Percentiles rank a stretch among this genome's conserved stretches.
phyloP scores from a whole-genome alignment of 1,140 invertebrate genomes.

The Conopomorpha cramerella region DNA sequence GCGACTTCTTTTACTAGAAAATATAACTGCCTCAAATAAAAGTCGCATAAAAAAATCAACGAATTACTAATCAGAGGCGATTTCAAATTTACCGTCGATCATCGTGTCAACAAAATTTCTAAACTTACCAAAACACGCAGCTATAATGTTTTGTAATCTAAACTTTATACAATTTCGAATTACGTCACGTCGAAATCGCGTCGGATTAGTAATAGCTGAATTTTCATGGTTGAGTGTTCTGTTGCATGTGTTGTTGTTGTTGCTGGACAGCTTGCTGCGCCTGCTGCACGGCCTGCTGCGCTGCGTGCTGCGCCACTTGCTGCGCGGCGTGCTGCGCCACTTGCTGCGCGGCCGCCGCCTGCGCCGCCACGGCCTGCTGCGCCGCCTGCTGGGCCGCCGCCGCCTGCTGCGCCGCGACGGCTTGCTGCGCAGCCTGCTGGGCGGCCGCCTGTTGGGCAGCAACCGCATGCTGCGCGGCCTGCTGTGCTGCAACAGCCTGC shows the following conservation, averaged over 20 bases:
- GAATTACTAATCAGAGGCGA: slow-evolving; percentile 51
- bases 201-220: slow-evolving; percentile 62
- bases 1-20: too few species aligned
- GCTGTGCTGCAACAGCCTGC: slow-evolving; percentile 15
- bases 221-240: slow-evolving; percentile 60
- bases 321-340: slow-evolving; percentile 24
- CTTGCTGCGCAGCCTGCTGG: slow-evolving; percentile 15
- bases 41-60: neutral
- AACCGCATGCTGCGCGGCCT: slow-evolving; percentile 20
- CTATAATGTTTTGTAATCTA: slow-evolving; percentile 7
- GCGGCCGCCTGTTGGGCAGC: slow-evolving; percentile 12
- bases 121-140: slow-evolving; percentile 16
- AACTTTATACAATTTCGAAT: slow-evolving; percentile 8
- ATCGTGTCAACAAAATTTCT: slow-evolving; percentile 13
- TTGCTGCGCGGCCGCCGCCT: slow-evolving; percentile 14
- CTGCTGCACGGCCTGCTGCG: slow-evolving; percentile 14
- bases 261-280: slow-evolving; percentile 24
- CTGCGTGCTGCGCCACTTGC: slow-evolving; percentile 26
- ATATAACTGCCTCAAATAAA: neutral
- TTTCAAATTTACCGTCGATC: slow-evolving; percentile 12
- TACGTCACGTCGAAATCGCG: slow-evolving; percentile 32
- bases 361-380: slow-evolving; percentile 6
- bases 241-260: slow-evolving; percentile 53
- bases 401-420: slow-evolving; percentile 20
- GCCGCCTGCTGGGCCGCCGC: slow-evolving; percentile 15